These are phyloP conservation scores for Toxotes chatareus DNA, from an alignment of 2,113 vertebrate genomes.

Conservation along the genomic window DNA sequence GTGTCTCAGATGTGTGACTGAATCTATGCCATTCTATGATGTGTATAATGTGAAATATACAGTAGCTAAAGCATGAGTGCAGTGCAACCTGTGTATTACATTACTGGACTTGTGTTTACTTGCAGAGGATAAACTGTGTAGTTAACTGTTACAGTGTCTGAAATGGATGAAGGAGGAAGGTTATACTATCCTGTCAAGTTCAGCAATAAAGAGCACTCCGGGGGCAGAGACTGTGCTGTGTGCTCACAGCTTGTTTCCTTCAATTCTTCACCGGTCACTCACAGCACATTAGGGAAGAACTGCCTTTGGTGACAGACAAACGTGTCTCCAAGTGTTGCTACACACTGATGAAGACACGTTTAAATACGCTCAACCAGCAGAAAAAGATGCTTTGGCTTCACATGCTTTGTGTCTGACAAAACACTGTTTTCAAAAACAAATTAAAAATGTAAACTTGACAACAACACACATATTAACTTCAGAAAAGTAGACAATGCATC, in stretches of 20 bases:
- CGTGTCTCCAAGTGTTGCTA: not conserved
- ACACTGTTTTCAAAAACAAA: not conserved
- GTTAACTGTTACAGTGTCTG: slow-evolving; percentile 24
- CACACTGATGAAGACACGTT: not conserved
- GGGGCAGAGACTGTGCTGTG: not conserved
- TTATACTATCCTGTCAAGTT: slow-evolving; percentile 41
- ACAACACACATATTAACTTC: not conserved
- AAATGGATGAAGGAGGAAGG: slow-evolving; percentile 15
- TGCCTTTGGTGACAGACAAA: not conserved
- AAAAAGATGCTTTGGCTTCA: not conserved
- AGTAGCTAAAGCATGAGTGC: slow-evolving; percentile 24
- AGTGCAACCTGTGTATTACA: slow-evolving; percentile 5
- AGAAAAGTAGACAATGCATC: not conserved
- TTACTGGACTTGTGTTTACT: slow-evolving; percentile 34
- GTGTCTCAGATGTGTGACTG: slow-evolving; percentile 17
- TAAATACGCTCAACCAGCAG: not conserved
- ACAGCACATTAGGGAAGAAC: not conserved
- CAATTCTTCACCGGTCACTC: slow-evolving; percentile 6
- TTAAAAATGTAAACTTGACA: not conserved
- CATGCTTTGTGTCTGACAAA: not conserved
- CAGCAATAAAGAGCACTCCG: slow-evolving; percentile 47
- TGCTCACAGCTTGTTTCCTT: slow-evolving; percentile 7
- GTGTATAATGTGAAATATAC: slow-evolving; percentile 25
- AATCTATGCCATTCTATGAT: not conserved
- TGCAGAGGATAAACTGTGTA: not conserved